Evolutionary conservation across 2,888 invertebrate species (phyloP).

Genomic region (Periphyllus acericola): DNA sequence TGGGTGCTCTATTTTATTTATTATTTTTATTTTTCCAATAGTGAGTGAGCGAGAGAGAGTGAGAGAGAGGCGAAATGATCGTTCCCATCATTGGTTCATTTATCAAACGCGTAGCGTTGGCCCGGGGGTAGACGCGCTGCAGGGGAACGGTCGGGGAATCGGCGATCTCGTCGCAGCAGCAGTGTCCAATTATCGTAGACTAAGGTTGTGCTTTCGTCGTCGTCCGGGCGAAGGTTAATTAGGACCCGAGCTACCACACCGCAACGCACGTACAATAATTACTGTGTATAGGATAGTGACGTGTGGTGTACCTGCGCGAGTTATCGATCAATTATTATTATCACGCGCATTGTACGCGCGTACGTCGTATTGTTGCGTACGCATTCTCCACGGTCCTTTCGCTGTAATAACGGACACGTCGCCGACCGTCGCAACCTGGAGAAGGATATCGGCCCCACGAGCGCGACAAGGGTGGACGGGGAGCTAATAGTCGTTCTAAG

Average conservation of each 20-base stretch:
- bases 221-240: neutral
- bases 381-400: too few species aligned
- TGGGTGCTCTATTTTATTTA: conserved; percentile 24
- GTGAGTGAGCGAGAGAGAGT: too few species aligned
- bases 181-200: neutral
- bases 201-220: neutral
- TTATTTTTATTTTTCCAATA: neutral
- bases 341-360: too few species aligned
- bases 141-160: neutral
- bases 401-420: too few species aligned
- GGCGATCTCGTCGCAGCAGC: neutral
- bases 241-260: neutral
- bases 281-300: too few species aligned
- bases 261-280: too few species aligned
- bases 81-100: neutral
- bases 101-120: conserved; percentile 22
- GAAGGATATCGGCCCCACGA: too few species aligned
- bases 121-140: neutral
- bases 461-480: too few species aligned
- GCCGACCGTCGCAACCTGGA: too few species aligned
- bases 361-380: too few species aligned
- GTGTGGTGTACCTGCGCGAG: too few species aligned
- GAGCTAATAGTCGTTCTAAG: too few species aligned
- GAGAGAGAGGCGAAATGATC: neutral
- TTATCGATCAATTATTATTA: neutral